phyloP scores from a whole-genome alignment of 2,797 vertebrate species.

The Denticeps clupeoides region DNA sequence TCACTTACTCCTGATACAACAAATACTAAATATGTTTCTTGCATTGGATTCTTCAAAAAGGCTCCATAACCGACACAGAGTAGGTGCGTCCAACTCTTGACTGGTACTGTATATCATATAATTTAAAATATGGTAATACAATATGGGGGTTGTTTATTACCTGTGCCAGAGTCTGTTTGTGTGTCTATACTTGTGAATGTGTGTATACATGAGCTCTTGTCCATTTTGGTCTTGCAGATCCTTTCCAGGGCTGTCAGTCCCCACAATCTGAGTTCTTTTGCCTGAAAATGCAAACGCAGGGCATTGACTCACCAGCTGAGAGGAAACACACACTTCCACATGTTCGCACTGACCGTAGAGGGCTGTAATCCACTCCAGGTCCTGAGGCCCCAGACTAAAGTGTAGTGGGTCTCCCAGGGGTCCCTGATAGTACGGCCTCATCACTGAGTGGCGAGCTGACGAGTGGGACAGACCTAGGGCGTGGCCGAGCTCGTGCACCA shows the following conservation, averaged over 20 bases:
- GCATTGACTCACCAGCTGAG: too few relatives aligned
- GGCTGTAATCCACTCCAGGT: slow-evolving; percentile 48
- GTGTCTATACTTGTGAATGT: slow-evolving; percentile 27
- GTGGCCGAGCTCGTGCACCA: slow-evolving; percentile 63
- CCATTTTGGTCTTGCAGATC: too few relatives aligned
- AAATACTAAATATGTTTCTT: too few relatives aligned
- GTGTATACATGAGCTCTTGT: slow-evolving; percentile 4
- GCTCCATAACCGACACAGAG: too few relatives aligned
- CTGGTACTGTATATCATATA: too few relatives aligned
- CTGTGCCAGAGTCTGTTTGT: slow-evolving; percentile 29
- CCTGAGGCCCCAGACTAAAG: slow-evolving; percentile 47
- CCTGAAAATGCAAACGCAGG: too few relatives aligned
- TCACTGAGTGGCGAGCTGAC: slow-evolving; percentile 55
- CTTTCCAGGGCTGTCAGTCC: too few relatives aligned
- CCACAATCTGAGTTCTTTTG: slow-evolving; percentile 27
- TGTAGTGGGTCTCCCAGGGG: slow-evolving; percentile 58
- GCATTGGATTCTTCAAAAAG: too few relatives aligned
- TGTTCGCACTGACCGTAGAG: slow-evolving; percentile 50
- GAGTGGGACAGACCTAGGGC: slow-evolving; percentile 60
- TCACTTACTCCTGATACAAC: too few relatives aligned
- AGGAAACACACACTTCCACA: slow-evolving; percentile 1
- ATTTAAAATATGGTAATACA: too few relatives aligned
- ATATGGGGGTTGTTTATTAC: slow-evolving; percentile 11
- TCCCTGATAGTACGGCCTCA: slow-evolving; percentile 66
- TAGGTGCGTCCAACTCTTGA: too few relatives aligned